phyloP scores from a whole-genome alignment of 2,888 invertebrate genomes.

The Isotomurus palustris region DNA sequence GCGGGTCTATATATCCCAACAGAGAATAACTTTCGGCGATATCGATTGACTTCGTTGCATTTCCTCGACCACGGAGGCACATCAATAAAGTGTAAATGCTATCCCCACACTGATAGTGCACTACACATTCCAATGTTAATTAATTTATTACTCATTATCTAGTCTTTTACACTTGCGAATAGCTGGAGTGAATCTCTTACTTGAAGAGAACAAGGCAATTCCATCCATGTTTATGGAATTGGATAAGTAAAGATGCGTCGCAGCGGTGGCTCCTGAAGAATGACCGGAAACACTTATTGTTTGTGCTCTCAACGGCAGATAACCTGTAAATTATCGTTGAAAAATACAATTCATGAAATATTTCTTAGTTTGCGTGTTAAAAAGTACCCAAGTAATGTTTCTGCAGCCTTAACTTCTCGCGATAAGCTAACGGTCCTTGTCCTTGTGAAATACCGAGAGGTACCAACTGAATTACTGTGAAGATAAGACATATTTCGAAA shows the following conservation, averaged over 20 bases:
- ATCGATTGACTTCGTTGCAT: constrained; percentile 19
- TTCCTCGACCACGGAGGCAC: constrained; percentile 19
- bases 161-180: too few species aligned
- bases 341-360: not conserved
- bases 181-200: too few species aligned
- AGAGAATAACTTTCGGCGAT: constrained; percentile 17
- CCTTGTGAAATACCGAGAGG: not conserved
- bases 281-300: constrained; percentile 30
- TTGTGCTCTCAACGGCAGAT: constrained; percentile 12
- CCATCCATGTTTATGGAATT: constrained; percentile 29
- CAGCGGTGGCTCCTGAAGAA: constrained; percentile 29
- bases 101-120: constrained; percentile 33
- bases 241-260: constrained; percentile 30
- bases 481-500: too few species aligned
- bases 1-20: constrained; percentile 22
- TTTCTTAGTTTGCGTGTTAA: not conserved
- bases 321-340: constrained; percentile 8
- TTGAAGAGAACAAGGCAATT: constrained; percentile 27
- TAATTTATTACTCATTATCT: too few species aligned
- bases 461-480: too few species aligned
- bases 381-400: not conserved
- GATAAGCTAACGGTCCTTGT: not conserved
- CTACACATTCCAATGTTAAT: too few species aligned
- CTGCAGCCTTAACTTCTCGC: not conserved
- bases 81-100: constrained; percentile 24